Percentiles rank a stretch among this genome's conserved stretches.
phyloP scores from a whole-genome alignment of 2,797 vertebrate genomes.

The Coilia nasus region DNA sequence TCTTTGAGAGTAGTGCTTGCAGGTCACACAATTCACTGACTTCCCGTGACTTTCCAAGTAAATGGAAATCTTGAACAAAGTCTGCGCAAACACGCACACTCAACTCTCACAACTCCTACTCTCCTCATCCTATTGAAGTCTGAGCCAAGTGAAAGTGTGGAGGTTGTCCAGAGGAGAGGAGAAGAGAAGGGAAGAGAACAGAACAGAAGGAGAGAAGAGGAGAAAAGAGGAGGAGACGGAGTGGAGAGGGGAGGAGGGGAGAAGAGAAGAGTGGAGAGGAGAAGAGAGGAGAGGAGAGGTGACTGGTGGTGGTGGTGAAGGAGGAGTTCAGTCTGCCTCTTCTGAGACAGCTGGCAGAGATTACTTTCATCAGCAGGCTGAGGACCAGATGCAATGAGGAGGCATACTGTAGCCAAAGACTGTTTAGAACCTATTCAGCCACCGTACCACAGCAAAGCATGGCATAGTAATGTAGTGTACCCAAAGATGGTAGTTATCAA shows the following conservation, averaged over 20 bases:
- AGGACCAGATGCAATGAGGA: slow-evolving; percentile 57
- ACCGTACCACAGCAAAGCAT: background rate
- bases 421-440: too few species aligned
- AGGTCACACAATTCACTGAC: too few species aligned
- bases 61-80: too few species aligned
- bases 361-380: slow-evolving; percentile 65
- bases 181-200: background rate
- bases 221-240: too few species aligned
- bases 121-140: background rate
- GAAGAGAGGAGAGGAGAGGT: too few species aligned
- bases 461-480: background rate
- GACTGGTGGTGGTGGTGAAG: background rate
- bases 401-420: slow-evolving; percentile 49
- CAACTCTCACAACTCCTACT: background rate
- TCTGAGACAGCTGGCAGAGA: slow-evolving; percentile 43
- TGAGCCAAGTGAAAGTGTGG: background rate
- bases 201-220: too few species aligned
- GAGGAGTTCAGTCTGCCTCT: background rate
- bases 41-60: too few species aligned
- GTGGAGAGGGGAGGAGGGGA: background rate
- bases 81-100: too few species aligned
- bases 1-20: too few species aligned
- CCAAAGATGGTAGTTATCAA: slow-evolving; percentile 20
- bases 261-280: background rate
- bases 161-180: background rate